phyloP scores from a whole-genome alignment of 2,797 vertebrate species.

The Ficedula albicollis region DNA sequence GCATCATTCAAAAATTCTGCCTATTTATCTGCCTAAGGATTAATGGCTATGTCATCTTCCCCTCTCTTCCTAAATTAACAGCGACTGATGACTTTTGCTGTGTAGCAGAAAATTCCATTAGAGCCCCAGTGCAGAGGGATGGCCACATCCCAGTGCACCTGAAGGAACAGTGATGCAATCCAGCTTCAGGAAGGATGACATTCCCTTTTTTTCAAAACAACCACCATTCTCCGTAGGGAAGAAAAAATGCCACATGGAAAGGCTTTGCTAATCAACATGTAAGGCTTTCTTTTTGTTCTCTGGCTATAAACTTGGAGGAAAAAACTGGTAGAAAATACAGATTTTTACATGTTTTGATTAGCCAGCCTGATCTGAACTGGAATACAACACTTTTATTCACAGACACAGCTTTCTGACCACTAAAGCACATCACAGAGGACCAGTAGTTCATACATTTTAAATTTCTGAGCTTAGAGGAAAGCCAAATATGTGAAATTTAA shows the following conservation, averaged over 20 bases:
- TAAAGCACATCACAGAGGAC: background rate
- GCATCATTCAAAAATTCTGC: slow-evolving; percentile 8
- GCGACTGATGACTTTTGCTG: background rate
- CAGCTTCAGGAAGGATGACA: background rate
- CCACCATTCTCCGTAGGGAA: background rate
- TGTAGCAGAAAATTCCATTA: slow-evolving; percentile 5
- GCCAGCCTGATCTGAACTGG: background rate
- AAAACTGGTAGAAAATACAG: background rate
- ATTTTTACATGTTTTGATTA: background rate
- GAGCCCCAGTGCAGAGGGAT: background rate
- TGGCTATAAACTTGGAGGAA: background rate
- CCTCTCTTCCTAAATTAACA: background rate
- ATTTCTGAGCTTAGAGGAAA: background rate
- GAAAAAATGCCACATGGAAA: background rate
- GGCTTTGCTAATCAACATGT: background rate
- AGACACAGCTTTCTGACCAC: background rate
- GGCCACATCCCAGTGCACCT: background rate
- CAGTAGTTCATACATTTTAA: background rate
- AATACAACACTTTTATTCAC: background rate
- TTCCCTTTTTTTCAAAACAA: background rate
- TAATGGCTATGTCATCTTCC: background rate
- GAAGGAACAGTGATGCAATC: background rate
- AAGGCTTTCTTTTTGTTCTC: background rate
- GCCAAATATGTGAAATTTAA: background rate
- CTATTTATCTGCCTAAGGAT: slow-evolving; percentile 36